These are phyloP conservation scores for Brachypterus glaber DNA, from an alignment of 2,888 invertebrate genomes.

Conservation along the genomic window DNA sequence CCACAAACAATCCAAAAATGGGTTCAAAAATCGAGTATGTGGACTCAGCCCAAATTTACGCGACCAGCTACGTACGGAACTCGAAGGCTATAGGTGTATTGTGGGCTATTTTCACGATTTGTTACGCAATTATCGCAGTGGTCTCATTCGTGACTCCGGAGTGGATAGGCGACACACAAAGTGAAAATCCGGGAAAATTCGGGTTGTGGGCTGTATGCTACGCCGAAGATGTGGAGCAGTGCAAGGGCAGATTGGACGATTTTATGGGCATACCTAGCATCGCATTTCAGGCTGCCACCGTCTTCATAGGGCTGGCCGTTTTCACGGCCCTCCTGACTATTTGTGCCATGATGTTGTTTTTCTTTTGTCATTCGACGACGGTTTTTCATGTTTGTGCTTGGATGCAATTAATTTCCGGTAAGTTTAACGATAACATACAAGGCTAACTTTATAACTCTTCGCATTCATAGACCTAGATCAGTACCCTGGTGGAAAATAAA, in stretches of 20 bases:
- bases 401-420: slow-evolving; percentile 93
- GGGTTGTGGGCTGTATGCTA: slow-evolving; percentile 88
- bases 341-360: slow-evolving; percentile 81
- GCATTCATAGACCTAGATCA: too few relatives aligned
- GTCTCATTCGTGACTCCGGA: slow-evolving; percentile 94
- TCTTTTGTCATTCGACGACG: slow-evolving; percentile 85
- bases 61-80: slow-evolving; percentile 83
- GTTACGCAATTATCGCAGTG: slow-evolving; percentile 90
- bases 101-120: slow-evolving; percentile 96
- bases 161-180: slow-evolving; percentile 71
- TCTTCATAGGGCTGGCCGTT: slow-evolving; percentile 80
- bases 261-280: slow-evolving; percentile 68
- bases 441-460: too few relatives aligned
- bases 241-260: slow-evolving; percentile 75
- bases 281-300: slow-evolving; percentile 77
- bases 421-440: slow-evolving; percentile 39
- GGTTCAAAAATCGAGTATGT: slow-evolving; percentile 89
- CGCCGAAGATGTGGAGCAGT: slow-evolving; percentile 69
- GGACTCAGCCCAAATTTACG: slow-evolving; percentile 82
- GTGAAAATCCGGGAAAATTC: slow-evolving; percentile 82
- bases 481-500: too few relatives aligned
- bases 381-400: slow-evolving; percentile 92
- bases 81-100: slow-evolving; percentile 92
- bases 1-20: too few relatives aligned
- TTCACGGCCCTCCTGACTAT: slow-evolving; percentile 78